Evolutionary conservation across 2,113 vertebrate genomes (phyloP).

Genomic region (Podilymbus podiceps): DNA sequence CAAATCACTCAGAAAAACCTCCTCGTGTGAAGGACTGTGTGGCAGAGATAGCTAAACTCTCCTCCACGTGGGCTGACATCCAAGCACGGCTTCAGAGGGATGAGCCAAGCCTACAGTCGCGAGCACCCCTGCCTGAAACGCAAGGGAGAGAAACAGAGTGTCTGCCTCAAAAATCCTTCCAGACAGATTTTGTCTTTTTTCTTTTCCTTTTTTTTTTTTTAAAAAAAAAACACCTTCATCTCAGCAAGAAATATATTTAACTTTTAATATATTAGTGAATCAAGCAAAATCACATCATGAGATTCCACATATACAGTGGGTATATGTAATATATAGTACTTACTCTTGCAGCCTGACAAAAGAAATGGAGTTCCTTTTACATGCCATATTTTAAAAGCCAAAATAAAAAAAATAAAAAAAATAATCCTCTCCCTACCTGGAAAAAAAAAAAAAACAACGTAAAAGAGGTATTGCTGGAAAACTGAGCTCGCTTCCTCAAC

Average conservation of each 20-base stretch:
- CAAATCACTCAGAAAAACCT: not conserved
- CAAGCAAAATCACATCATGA: not conserved
- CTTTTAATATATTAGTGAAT: not conserved
- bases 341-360: not conserved
- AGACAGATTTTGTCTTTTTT: not conserved
- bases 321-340: not conserved
- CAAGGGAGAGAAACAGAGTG: not conserved
- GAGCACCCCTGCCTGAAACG: not conserved
- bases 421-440: not conserved
- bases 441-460: too few relatives aligned
- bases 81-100: not conserved
- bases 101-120: not conserved
- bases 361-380: not conserved
- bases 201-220: rapidly evolving
- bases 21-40: not conserved
- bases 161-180: not conserved
- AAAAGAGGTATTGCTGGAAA: not conserved
- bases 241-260: not conserved
- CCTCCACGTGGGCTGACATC: not conserved
- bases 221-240: not conserved
- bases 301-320: not conserved
- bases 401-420: not conserved
- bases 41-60: not conserved
- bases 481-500: not conserved
- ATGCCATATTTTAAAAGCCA: not conserved